Conservation (phyloP, 1,140 invertebrate species). For the Polyergus mexicanus region DNA sequence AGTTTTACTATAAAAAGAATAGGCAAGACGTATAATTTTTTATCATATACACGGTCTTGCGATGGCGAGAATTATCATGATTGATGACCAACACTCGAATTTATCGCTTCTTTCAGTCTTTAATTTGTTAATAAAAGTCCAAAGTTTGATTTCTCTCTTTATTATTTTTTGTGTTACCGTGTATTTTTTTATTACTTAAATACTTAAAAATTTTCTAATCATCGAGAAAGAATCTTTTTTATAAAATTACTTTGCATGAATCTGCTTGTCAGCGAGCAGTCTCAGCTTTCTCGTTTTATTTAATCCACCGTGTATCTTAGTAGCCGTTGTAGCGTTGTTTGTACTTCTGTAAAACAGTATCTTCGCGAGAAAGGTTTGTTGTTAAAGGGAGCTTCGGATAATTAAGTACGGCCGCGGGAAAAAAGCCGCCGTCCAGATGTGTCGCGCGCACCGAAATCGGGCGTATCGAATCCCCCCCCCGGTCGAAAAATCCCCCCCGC, state of each 20-base stretch:
- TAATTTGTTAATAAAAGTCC: neutral
- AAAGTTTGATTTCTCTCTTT: neutral
- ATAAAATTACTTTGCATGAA: neutral
- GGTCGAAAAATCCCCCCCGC: constrained; percentile 72
- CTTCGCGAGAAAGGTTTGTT: constrained; percentile 13
- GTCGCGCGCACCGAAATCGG: constrained; percentile 65
- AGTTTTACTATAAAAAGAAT: constrained; percentile 6
- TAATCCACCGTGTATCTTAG: neutral
- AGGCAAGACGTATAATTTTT: neutral
- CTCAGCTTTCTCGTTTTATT: neutral
- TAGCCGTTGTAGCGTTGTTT: neutral
- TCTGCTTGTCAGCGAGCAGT: neutral
- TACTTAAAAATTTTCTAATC: no score
- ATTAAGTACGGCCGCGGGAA: constrained; percentile 50
- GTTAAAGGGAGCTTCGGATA: constrained; percentile 6
- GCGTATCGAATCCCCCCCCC: constrained; percentile 84
- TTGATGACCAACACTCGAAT: neutral
- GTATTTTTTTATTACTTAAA: neutral
- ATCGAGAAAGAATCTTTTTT: no score
- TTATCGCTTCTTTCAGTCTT: neutral
- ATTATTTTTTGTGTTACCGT: neutral
- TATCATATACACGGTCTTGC: neutral
- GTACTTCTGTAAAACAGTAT: constrained; percentile 6
- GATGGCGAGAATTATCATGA: neutral
- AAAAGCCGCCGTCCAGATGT: constrained; percentile 70